phyloP scores from a whole-genome alignment of 2,888 invertebrate genomes.

The Saturnia pavonia region DNA sequence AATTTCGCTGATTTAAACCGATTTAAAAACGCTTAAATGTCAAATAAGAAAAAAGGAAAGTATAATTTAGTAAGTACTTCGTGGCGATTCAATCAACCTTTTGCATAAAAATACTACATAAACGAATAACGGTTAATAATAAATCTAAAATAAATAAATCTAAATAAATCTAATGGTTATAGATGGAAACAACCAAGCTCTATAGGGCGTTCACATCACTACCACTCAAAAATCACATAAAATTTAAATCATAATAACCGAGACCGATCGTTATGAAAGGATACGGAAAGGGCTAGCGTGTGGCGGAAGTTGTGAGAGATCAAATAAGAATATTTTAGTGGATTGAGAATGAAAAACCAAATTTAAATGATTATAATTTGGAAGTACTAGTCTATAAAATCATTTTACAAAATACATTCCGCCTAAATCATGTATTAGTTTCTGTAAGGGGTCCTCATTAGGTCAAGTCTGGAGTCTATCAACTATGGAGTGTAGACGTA shows the following conservation, averaged over 20 bases:
- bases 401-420: no score
- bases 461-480: no score
- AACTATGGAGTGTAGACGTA: no score
- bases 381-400: no score
- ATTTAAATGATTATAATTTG: no score
- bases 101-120: background rate
- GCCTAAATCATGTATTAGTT: no score
- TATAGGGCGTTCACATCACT: constrained; percentile 24
- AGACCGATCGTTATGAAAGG: constrained; percentile 47
- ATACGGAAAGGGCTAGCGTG: constrained; percentile 23
- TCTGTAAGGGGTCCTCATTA: no score
- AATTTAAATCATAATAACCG: constrained; percentile 46
- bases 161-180: background rate
- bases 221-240: constrained; percentile 27
- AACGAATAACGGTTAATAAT: background rate
- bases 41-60: background rate
- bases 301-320: constrained; percentile 17
- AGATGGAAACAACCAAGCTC: background rate
- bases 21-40: background rate
- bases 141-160: no score
- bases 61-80: background rate
- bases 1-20: background rate
- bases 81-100: background rate
- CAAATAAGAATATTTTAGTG: background rate
- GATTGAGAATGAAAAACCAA: no score